These are phyloP conservation scores for Rhabdomys dilectus DNA, from an alignment of 2,113 vertebrate genomes.

Conservation along the genomic window DNA sequence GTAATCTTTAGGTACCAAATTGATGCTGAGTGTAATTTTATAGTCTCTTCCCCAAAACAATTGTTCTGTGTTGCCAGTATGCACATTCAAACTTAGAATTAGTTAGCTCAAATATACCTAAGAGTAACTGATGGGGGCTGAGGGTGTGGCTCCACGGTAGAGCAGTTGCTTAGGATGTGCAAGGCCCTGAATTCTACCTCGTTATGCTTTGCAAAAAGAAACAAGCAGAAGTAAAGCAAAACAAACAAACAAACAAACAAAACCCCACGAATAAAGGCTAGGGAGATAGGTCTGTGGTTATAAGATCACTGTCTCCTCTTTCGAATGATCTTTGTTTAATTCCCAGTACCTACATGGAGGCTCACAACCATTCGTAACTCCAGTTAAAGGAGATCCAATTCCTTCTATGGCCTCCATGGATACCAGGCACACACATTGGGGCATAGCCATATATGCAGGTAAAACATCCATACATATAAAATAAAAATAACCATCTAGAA, in stretches of 20 bases:
- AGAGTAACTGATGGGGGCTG: not conserved
- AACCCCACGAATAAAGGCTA: not conserved
- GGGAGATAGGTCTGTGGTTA: not conserved
- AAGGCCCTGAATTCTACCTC: not conserved
- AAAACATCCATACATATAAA: not conserved
- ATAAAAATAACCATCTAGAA: not conserved
- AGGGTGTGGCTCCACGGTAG: not conserved
- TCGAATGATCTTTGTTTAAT: not conserved
- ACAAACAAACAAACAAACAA: no score
- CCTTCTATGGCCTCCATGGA: not conserved
- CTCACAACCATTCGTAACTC: not conserved
- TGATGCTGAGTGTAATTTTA: conserved; percentile 49
- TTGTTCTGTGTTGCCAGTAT: not conserved
- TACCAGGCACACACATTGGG: not conserved
- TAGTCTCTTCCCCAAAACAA: not conserved
- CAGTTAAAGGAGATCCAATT: not conserved
- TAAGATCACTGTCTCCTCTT: not conserved
- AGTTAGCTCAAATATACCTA: conserved; percentile 41
- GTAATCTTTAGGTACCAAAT: not conserved
- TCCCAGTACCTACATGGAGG: no score
- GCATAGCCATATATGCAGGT: not conserved
- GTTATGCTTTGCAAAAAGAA: not conserved
- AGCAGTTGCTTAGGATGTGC: not conserved
- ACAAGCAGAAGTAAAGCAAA: not conserved
- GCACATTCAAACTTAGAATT: not conserved